Conservation (phyloP, 2,888 invertebrate species). For the Cryptocheilus praepositus region DNA sequence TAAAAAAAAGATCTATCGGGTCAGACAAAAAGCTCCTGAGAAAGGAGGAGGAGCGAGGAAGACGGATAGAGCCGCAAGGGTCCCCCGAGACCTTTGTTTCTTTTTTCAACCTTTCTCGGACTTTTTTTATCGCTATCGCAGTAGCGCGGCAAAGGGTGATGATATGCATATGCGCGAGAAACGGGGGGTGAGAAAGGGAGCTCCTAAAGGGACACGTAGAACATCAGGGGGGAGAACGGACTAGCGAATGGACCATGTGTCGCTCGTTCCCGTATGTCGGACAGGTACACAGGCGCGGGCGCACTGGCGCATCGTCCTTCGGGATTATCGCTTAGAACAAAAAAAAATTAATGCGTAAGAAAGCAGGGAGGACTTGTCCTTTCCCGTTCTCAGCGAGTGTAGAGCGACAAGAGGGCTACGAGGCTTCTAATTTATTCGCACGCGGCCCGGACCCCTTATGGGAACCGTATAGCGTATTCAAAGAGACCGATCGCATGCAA, state of each 20-base stretch:
- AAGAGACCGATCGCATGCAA: conserved; percentile 6
- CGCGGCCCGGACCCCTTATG: conserved; percentile 2
- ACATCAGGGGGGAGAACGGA: no score
- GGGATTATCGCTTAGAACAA: conserved; percentile 64
- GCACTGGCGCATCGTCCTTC: conserved; percentile 58
- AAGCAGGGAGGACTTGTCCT: neutral
- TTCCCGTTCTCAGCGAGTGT: neutral
- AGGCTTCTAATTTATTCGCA: conserved; percentile 19
- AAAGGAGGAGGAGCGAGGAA: neutral
- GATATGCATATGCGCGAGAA: conserved; percentile 51
- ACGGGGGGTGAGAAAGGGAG: conserved; percentile 24
- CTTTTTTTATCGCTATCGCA: conserved; percentile 16
- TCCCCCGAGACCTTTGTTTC: conserved; percentile 17
- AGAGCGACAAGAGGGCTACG: neutral
- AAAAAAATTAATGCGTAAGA: conserved; percentile 32
- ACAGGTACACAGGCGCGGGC: conserved; percentile 51
- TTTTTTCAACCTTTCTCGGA: conserved; percentile 15
- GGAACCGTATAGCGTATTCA: neutral
- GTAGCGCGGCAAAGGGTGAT: conserved; percentile 32
- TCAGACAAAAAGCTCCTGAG: conserved; percentile 12
- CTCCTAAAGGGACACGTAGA: conserved; percentile 18
- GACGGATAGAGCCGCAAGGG: neutral
- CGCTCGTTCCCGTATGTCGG: conserved; percentile 14
- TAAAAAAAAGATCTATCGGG: conserved; percentile 11
- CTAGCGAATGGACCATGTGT: no score